phyloP scores from a whole-genome alignment of 1,140 invertebrate genomes.

The Cherax quadricarinatus region DNA sequence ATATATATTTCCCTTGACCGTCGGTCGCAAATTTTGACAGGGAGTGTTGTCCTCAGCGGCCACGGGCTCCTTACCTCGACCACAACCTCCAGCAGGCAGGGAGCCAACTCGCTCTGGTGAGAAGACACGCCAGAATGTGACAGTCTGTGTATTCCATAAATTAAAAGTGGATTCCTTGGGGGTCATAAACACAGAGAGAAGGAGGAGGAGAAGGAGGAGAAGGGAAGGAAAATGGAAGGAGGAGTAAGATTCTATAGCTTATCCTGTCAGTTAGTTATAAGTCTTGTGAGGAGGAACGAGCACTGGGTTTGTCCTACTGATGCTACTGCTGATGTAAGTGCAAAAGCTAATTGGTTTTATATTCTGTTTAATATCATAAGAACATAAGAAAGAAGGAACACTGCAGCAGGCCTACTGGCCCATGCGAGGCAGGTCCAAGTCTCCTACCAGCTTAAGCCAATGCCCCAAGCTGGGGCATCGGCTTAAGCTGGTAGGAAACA shows the following conservation, averaged over 20 bases:
- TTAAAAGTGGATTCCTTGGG: constrained; percentile 48
- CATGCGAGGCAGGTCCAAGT: too few species aligned
- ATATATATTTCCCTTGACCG: neutral
- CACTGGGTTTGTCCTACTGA: neutral
- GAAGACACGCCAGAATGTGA: constrained; percentile 15
- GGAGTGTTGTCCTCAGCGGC: neutral
- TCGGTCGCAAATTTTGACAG: constrained; percentile 17
- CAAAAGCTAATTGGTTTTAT: too few species aligned
- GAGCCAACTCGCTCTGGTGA: neutral
- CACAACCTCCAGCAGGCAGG: constrained; percentile 10
- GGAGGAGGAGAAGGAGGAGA: constrained; percentile 14
- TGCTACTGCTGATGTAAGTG: neutral
- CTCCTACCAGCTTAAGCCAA: too few species aligned
- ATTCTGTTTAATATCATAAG: too few species aligned
- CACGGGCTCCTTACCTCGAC: neutral
- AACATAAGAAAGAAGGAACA: too few species aligned
- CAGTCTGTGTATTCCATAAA: constrained; percentile 63
- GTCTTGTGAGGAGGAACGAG: neutral
- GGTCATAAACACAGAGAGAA: constrained; percentile 44
- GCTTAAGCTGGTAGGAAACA: too few species aligned
- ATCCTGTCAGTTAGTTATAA: too few species aligned
- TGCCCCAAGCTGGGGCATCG: too few species aligned
- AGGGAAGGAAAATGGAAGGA: neutral
- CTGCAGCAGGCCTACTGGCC: too few species aligned
- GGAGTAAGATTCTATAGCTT: neutral